These are phyloP conservation scores for Tenthredo amoena DNA, from an alignment of 2,888 invertebrate genomes.

Conservation along the genomic window DNA sequence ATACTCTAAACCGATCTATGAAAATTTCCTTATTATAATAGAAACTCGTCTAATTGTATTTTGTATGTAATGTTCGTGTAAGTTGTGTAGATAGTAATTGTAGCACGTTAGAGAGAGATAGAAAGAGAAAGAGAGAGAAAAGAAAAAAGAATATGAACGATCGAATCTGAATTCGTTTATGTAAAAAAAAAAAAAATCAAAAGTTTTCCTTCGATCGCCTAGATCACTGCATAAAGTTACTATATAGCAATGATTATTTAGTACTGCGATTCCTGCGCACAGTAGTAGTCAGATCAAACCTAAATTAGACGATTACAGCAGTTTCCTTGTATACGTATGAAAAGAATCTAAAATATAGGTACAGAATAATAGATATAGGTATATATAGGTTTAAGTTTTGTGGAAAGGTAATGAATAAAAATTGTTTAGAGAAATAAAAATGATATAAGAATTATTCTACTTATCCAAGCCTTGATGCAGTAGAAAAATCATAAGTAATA, in stretches of 20 bases:
- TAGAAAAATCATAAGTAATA: not conserved
- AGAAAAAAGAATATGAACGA: not conserved
- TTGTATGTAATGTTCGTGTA: conserved; percentile 9
- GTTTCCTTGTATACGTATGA: not conserved
- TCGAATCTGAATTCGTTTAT: not conserved
- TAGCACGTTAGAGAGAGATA: not conserved
- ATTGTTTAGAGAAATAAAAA: not conserved
- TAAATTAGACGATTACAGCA: not conserved
- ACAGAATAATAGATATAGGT: not conserved
- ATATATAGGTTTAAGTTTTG: not conserved
- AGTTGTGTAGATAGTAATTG: not conserved
- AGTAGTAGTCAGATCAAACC: not conserved
- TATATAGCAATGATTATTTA: too few species aligned
- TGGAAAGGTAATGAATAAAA: not conserved
- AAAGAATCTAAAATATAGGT: not conserved
- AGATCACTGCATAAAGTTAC: not conserved
- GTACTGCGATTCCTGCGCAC: not conserved
- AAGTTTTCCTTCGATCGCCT: not conserved
- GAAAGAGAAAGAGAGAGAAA: not conserved
- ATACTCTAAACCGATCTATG: not conserved
- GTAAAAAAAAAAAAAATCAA: not conserved
- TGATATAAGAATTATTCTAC: not conserved
- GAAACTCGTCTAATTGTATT: conserved; percentile 8
- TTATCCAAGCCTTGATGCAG: not conserved
- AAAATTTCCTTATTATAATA: conserved; percentile 1